Evolutionary conservation across 2,888 invertebrate genomes (phyloP), one percentile per base, ranked within the genome.

Genomic region (Leptinotarsa peninsularis): DNA sequence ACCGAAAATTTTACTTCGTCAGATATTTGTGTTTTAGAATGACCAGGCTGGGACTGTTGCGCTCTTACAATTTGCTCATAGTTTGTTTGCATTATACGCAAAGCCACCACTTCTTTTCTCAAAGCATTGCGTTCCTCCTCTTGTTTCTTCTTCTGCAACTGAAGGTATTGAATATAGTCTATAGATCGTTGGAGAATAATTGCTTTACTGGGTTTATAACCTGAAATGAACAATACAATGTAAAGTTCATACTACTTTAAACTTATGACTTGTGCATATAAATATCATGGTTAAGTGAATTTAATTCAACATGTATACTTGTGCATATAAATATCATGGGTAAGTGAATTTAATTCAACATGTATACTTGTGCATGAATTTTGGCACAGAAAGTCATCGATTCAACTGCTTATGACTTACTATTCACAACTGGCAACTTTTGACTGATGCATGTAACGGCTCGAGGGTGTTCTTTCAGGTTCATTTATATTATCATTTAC

Each of bases 1-100:
- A 98, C 96, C 92, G 96, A 95, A 89, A 98, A 98, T 89, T 98
- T 98, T 66, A 96, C 94, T 88, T 98, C 97, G 88, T 98, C 98
- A 0, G 97, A 96, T 66, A 99, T 93, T 82, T 96, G 92, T 84
- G 94, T 94, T 86, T 96, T 96, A 69, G 95, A 94, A 54, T 95
- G 95, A 0, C 96, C 96, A 0, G 96, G 95, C 80, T 96, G 95
- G 4, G 95, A 94, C 85, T 98, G 97, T 87, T 98, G 98, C 5
- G 97, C 96, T 88, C 97, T 97, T 18, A 98, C 95, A 86, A 99
- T 97, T 87, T 97, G 96, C 86, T 98, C 98, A 86, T 98, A 98
- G 88, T 98, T 98, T 2, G 95, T 94, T 87, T 98, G 97, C 93
- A 96, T 96, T 69, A 98, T 98, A 78, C 97, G 93, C 72, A 98